Conservation (phyloP, 2,797 vertebrate species). For the Amblyopsis hoosieri region DNA sequence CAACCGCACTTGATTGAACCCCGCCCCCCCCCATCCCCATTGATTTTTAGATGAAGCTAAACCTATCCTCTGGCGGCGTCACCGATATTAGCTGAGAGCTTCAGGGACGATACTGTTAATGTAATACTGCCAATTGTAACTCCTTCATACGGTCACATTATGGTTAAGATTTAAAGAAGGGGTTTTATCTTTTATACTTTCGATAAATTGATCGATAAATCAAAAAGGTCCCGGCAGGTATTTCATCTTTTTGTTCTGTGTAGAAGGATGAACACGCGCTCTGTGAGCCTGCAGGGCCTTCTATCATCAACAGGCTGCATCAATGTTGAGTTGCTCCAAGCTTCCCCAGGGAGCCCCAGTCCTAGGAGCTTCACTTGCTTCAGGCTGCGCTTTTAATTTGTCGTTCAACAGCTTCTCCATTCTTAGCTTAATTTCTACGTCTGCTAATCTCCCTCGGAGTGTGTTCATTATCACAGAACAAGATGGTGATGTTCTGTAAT, state of each 20-base stretch:
- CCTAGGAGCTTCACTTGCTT: conserved; percentile 44
- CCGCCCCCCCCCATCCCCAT: background rate
- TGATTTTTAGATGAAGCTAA: too few species aligned
- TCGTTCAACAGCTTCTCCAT: conserved; percentile 22
- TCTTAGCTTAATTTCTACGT: conserved; percentile 47
- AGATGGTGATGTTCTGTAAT: conserved; percentile 36
- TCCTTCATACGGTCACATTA: too few species aligned
- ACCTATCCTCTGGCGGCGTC: too few species aligned
- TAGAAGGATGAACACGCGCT: conserved; percentile 4
- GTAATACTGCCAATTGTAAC: too few species aligned
- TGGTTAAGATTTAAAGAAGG: too few species aligned
- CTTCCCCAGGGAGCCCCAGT: conserved; percentile 56
- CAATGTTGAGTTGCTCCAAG: conserved; percentile 14
- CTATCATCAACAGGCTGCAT: conserved; percentile 22
- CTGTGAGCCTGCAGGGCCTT: conserved; percentile 6
- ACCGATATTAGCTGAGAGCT: too few species aligned
- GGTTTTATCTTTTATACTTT: too few species aligned
- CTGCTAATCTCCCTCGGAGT: conserved; percentile 40
- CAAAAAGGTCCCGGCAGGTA: too few species aligned
- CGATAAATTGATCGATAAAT: too few species aligned
- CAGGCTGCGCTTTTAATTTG: conserved; percentile 32
- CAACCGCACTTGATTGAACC: conserved; percentile 23
- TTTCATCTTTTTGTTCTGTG: too few species aligned
- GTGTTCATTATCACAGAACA: conserved; percentile 50
- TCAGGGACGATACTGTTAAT: too few species aligned